Evolutionary conservation across 2,797 vertebrate species (phyloP).

Genomic region (Chaenodraco wilsoni): DNA sequence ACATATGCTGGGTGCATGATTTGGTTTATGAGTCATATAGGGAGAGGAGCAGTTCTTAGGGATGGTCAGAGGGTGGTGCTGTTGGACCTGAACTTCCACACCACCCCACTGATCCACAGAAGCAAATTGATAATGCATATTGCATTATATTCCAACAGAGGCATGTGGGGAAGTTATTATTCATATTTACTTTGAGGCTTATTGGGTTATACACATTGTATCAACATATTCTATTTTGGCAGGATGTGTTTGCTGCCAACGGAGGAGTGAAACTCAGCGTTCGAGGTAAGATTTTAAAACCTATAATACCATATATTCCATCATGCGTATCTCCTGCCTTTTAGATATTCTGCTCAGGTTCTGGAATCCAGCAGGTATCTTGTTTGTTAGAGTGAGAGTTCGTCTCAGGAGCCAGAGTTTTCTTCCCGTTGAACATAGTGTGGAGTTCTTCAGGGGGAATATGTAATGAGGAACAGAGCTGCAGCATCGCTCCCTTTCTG

Average conservation of each 20-base stretch:
- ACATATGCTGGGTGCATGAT: constrained; percentile 35
- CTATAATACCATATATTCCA: neutral
- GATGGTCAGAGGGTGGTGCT: constrained; percentile 69
- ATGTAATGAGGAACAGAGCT: constrained; percentile 71
- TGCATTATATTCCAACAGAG: constrained; percentile 55
- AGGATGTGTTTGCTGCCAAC: constrained; percentile 11
- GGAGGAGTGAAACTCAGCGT: neutral
- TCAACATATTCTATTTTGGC: constrained; percentile 45
- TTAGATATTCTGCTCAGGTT: constrained; percentile 70
- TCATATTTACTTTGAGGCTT: constrained; percentile 58
- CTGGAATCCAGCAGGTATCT: constrained; percentile 65
- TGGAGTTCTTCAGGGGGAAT: constrained; percentile 78
- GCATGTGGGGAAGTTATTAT: constrained; percentile 46
- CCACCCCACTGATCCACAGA: neutral
- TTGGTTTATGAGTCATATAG: constrained; percentile 39
- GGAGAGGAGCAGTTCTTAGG: constrained; percentile 2
- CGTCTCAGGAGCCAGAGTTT: constrained; percentile 65
- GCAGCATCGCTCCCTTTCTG: constrained; percentile 59
- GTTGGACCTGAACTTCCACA: constrained; percentile 67
- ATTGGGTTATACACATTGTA: constrained; percentile 36
- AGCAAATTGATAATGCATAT: constrained; percentile 56
- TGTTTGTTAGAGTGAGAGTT: constrained; percentile 71
- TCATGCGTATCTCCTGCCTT: constrained; percentile 27
- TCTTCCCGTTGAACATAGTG: constrained; percentile 62
- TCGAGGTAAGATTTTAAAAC: neutral